phyloP scores from a whole-genome alignment of 2,797 vertebrate species.

The Pristis pectinata region DNA sequence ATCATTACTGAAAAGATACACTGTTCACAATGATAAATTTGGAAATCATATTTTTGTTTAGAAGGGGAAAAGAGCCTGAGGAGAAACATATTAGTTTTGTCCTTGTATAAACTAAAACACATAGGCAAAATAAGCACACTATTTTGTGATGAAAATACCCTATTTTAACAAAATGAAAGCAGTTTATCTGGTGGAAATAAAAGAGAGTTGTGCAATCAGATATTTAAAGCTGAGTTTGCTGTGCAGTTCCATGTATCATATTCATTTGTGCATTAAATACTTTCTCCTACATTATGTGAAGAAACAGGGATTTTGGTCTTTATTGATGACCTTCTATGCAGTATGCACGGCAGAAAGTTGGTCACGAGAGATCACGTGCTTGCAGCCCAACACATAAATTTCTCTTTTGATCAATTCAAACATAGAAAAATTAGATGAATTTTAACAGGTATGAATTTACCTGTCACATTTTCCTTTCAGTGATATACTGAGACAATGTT shows the following conservation, averaged over 20 bases:
- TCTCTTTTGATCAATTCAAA: not conserved
- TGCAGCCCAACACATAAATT: not conserved
- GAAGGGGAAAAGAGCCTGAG: not conserved
- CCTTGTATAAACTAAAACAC: no score
- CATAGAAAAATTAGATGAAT: not conserved
- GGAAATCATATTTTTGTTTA: not conserved
- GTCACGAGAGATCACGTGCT: not conserved
- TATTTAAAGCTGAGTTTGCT: slow-evolving; percentile 2
- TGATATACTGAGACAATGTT: not conserved
- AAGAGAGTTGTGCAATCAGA: not conserved
- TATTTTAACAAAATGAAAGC: not conserved
- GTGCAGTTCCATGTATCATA: not conserved
- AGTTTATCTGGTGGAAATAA: not conserved
- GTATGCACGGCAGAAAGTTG: not conserved
- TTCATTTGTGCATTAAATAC: not conserved
- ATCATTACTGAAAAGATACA: not conserved
- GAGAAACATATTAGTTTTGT: not conserved
- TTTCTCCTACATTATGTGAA: not conserved
- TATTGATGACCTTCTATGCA: not conserved
- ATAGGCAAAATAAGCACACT: no score
- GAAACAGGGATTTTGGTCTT: not conserved
- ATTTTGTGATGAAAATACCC: not conserved
- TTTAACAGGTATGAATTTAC: not conserved
- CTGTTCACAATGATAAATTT: not conserved
- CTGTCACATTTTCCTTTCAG: not conserved